Conservation (phyloP, 2,113 vertebrate genomes). For the Sinocyclocheilus maitianheensis region DNA sequence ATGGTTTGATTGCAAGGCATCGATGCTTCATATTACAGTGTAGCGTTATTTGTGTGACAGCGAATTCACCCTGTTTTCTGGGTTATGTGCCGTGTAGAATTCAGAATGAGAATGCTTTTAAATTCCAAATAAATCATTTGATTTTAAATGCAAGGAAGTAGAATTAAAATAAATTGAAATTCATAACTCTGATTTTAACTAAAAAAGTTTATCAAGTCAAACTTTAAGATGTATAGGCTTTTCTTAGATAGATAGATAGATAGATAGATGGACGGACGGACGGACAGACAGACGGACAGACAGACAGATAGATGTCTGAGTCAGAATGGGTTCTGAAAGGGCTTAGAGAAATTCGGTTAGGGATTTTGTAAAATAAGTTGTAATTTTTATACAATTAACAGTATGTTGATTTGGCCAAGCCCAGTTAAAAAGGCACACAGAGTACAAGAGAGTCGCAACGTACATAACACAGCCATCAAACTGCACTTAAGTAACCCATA, state of each 20-base stretch:
- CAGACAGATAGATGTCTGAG: conserved; percentile 10
- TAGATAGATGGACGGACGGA: no score
- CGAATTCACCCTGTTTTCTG: not conserved
- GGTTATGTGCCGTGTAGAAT: not conserved
- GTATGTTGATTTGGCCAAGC: not conserved
- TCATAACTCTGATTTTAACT: not conserved
- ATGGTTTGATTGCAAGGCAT: not conserved
- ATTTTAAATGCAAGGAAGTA: not conserved
- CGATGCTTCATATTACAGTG: not conserved
- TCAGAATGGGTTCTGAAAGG: no score
- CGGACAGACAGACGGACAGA: not conserved
- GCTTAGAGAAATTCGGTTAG: no score
- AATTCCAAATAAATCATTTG: not conserved
- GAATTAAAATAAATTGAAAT: not conserved
- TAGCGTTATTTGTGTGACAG: not conserved
- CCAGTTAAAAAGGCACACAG: not conserved
- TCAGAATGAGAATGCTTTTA: not conserved
- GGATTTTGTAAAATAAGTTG: not conserved
- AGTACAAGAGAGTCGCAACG: not conserved
- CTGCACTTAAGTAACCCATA: conserved; percentile 33
- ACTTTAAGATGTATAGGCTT: not conserved
- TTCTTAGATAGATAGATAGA: not conserved
- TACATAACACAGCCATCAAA: conserved; percentile 19
- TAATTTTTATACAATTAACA: not conserved
- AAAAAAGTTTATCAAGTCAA: no score